Conservation (phyloP, 2,888 invertebrate genomes). For the Dolomedes plantarius region DNA sequence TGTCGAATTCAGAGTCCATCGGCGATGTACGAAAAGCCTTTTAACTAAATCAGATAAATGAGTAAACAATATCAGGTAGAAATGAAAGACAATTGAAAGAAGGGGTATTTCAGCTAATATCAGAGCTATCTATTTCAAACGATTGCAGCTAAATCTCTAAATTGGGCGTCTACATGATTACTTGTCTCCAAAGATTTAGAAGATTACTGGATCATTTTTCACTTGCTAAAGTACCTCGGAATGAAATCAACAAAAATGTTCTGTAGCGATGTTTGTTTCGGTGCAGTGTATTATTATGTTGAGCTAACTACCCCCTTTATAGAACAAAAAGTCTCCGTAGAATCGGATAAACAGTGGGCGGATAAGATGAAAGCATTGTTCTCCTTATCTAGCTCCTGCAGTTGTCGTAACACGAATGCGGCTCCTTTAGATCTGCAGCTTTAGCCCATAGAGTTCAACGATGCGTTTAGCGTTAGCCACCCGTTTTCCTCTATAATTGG, state of each 20-base stretch:
- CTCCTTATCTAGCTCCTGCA: neutral
- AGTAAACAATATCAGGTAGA: too few relatives aligned
- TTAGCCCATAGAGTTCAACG: conserved; percentile 13
- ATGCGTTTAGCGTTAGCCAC: conserved; percentile 28
- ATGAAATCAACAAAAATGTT: neutral
- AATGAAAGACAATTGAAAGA: too few relatives aligned
- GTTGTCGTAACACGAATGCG: neutral
- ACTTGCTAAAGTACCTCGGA: neutral
- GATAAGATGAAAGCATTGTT: conserved; percentile 7
- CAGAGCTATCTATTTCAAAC: too few relatives aligned
- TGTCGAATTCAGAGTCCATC: too few relatives aligned
- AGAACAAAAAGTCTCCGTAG: neutral
- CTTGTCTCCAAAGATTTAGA: neutral
- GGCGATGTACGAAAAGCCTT: too few relatives aligned
- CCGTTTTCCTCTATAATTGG: conserved; percentile 38
- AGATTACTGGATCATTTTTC: neutral
- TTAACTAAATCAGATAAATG: too few relatives aligned
- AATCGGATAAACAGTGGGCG: neutral
- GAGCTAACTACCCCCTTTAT: neutral
- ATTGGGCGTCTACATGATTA: too few relatives aligned
- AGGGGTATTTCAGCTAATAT: too few relatives aligned
- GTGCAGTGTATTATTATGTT: neutral
- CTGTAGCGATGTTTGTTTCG: neutral
- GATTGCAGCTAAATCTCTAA: too few relatives aligned
- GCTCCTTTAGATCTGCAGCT: conserved; percentile 24